Conservation (phyloP, 2,113 vertebrate genomes). For the Chiloscyllium plagiosum region DNA sequence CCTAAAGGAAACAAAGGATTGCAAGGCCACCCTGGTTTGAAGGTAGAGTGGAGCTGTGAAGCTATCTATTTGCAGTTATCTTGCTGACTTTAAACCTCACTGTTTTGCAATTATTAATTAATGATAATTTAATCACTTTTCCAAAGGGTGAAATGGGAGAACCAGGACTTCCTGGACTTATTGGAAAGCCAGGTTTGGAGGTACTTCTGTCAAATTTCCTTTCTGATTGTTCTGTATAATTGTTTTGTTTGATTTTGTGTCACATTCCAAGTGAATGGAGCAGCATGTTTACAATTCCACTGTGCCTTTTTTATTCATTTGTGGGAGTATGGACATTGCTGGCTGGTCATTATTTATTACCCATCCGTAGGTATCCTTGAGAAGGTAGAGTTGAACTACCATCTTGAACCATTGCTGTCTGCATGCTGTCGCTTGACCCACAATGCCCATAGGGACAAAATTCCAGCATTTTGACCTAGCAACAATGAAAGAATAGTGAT, state of each 20-base stretch:
- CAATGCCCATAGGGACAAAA: too few species aligned
- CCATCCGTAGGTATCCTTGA: too few species aligned
- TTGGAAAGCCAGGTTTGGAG: constrained; percentile 71
- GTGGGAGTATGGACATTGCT: too few species aligned
- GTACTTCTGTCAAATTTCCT: constrained; percentile 50
- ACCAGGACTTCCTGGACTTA: constrained; percentile 63
- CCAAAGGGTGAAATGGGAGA: constrained; percentile 65
- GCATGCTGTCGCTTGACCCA: too few species aligned
- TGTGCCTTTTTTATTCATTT: neutral
- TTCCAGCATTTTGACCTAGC: too few species aligned
- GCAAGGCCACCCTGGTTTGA: constrained; percentile 67
- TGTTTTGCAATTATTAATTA: neutral
- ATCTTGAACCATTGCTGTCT: too few species aligned
- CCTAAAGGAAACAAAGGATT: constrained; percentile 66
- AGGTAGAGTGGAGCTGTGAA: constrained; percentile 57
- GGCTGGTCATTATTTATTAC: too few species aligned
- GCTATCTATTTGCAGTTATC: neutral
- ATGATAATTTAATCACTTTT: neutral
- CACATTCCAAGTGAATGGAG: neutral
- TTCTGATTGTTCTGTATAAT: neutral
- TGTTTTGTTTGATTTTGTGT: neutral
- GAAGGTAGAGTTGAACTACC: too few species aligned
- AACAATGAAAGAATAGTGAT: too few species aligned
- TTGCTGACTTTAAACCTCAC: neutral
- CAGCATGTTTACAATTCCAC: neutral